Evolutionary conservation across 2,888 invertebrate species (phyloP).

Genomic region (Andricus quercusramuli): DNA sequence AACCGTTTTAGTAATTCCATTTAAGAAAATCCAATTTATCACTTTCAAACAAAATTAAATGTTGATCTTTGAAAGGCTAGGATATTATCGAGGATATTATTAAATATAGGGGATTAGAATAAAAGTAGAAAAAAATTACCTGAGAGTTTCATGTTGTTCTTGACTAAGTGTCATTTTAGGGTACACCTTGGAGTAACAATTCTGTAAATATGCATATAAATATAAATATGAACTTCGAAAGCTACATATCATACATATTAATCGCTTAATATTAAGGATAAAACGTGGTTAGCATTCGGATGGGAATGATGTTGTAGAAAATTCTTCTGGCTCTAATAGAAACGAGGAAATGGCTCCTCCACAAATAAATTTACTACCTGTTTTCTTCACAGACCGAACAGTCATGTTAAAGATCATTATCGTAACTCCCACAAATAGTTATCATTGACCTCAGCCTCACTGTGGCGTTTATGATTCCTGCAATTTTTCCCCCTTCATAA

Average conservation of each 20-base stretch:
- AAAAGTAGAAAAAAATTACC: too few relatives aligned
- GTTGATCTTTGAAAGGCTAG: not conserved
- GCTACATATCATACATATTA: not conserved
- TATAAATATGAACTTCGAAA: slow-evolving; percentile 13
- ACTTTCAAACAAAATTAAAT: not conserved
- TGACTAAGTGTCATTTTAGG: not conserved
- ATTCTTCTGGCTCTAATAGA: slow-evolving; percentile 19
- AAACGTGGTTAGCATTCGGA: slow-evolving; percentile 9
- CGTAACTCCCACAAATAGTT: slow-evolving; percentile 33
- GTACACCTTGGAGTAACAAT: slow-evolving; percentile 8
- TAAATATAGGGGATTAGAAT: too few relatives aligned
- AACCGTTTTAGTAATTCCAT: not conserved
- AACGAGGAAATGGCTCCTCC: slow-evolving; percentile 22
- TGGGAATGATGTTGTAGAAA: slow-evolving; percentile 12
- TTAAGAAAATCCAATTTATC: not conserved
- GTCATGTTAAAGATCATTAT: slow-evolving; percentile 30
- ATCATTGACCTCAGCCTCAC: slow-evolving; percentile 30
- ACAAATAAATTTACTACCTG: slow-evolving; percentile 30
- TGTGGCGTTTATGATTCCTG: not conserved
- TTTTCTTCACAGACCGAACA: slow-evolving; percentile 25
- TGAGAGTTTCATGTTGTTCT: not conserved
- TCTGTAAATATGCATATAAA: not conserved
- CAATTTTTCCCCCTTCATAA: slow-evolving; percentile 15
- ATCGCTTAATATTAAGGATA: slow-evolving; percentile 10
- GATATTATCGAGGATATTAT: not conserved